Evolutionary conservation across 1,140 invertebrate genomes (phyloP), one percentile per base, ranked within the genome.

Genomic region (Anagrus nilaparvatae): DNA sequence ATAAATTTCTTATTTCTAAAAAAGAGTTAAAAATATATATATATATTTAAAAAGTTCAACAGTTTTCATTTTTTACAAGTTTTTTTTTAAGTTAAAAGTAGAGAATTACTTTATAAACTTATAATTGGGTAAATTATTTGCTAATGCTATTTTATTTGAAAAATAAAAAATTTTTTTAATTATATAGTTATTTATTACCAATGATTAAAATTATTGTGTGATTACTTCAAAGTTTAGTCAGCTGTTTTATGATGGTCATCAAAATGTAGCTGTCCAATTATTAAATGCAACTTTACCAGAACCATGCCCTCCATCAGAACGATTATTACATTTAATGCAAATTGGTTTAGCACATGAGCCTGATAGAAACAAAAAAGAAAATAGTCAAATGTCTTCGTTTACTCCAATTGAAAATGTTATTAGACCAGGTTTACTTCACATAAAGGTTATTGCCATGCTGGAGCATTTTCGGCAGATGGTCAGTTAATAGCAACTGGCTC

Each of bases 401-500:
- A 61, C 70, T 6, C 69, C 71, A 3, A 75, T 77, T 16, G 81
- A 84, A 49, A 83, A 83, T 57, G 68, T 81, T 19, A 70, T 87
- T 4, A 81, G 87, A 13, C 74, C 85, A 14, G 94, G 94, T 5
- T 78, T 97, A 99, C 96, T 5, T 93, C 93, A 3, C 96, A 99
- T 61, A 99, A 99, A 71, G 93, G 87, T 44, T 83, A 92, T 43
- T 98, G 95, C 56, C 71, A 94, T 41, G 84, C 92, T 2, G 94
- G 92, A 12, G 91, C 90, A 19, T 99, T 99, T 60, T 96, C 90
- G 49, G 69, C 76, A 7, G 93, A 96, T 71, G 96, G 94, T 0
- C 85, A 94, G 52, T 67, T 99, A 0, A 88, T 98, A n/a, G 95
- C 95, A 2, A 99, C 95, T 2, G 96, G 96, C 16, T 97, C 92